Base-by-base conservation (phyloP, 2,797 vertebrate genomes). In the Dicrostonyx torquatus region DNA sequence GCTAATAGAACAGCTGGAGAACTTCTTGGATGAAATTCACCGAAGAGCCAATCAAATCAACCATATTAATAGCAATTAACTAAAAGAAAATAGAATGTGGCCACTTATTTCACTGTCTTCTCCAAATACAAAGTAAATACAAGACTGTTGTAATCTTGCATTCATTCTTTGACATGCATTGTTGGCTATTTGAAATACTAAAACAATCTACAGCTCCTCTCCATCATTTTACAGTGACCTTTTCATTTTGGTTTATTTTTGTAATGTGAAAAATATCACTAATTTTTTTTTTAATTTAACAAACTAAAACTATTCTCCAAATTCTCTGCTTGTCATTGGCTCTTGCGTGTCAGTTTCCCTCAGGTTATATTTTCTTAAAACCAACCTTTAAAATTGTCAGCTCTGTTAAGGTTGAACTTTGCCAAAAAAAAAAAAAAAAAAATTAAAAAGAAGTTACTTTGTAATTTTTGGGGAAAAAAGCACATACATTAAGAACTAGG, bases 1-100 rank as follows among this genome's bases (percentile, higher is more conserved):
- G 98, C 98, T 99, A 97, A 99, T 99, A 93, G 99, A 99, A 98
- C 99, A 99, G 96, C 98, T 99, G 96, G 99, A 99, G 97, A 99
- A 98, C 98, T 99, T 99, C 98, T 98, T 99, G 90, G 99, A 99
- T 96, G 99, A 99, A 98, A 99, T 99, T 98, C 99, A 99, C 98
- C 99, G 98, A 97, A 98, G 99, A 98, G 98, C 99, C 91, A 99
- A 98, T 96, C 99, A 98, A 97, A 98, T 99, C 98, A 99, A 99
- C 98, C 99, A 99, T 94, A 98, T 99, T 97, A 98, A 98, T 97
- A 98, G 98, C 98, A 98, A 97, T 98, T 98, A 98, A 97, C 98
- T 98, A 98, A 98, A 96, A 95, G 94, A 91, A 86, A 89, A 95
- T 96, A 97, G 96, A 96, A 96, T 92, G 95, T 95, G 97, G 94